phyloP scores from a whole-genome alignment of 2,113 vertebrate species.

The Gallinago jamesoni region DNA sequence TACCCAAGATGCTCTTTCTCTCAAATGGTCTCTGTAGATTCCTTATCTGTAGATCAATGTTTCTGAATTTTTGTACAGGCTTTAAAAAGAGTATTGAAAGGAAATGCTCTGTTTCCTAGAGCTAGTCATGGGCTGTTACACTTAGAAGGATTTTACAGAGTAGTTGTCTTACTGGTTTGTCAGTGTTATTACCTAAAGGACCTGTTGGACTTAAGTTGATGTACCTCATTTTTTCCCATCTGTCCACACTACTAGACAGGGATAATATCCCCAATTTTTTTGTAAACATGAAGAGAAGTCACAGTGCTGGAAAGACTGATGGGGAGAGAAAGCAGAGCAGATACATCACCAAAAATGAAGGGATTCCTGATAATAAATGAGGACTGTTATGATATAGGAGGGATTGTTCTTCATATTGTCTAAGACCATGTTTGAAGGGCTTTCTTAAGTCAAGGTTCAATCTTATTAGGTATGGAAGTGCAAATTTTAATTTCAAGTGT shows the following conservation, averaged over 20 bases:
- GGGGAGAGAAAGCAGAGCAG: neutral
- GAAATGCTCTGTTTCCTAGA: neutral
- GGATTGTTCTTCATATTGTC: neutral
- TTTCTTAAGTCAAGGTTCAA: neutral
- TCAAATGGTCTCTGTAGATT: neutral
- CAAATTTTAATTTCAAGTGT: neutral
- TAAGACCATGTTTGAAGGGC: neutral
- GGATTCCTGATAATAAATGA: neutral
- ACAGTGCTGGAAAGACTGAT: neutral
- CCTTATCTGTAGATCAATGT: neutral
- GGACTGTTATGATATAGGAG: neutral
- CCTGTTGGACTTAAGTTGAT: neutral
- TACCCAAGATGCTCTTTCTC: neutral
- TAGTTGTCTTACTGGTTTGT: neutral
- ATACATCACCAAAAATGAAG: neutral
- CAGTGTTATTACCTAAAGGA: neutral
- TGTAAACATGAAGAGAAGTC: neutral
- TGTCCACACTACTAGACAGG: neutral
- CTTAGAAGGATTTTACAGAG: neutral
- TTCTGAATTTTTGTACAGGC: constrained; percentile 7
- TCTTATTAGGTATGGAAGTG: neutral
- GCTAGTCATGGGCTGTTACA: neutral
- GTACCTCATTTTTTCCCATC: neutral
- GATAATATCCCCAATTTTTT: neutral
- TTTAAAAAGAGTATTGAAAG: neutral